Evolutionary conservation across 2,113 vertebrate genomes (phyloP), one percentile per base, ranked within the genome.

Genomic region (Coptodon rendalli): DNA sequence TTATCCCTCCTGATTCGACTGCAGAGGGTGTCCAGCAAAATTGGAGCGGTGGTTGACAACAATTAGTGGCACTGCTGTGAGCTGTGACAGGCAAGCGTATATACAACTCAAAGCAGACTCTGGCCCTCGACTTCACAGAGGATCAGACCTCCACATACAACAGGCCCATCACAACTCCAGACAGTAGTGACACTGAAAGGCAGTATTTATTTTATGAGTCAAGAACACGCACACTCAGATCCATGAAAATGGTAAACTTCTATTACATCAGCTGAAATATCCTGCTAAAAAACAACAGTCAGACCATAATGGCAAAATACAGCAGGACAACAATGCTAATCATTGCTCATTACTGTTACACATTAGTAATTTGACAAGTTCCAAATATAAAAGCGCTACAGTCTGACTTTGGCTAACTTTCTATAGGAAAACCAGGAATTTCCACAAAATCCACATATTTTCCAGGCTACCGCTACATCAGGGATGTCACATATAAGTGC

Each of bases 1-100:
- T 45, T 54, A 78, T 81, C 86, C 76, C 59, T 85, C 79, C 82
- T 86, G 81, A 85, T 86, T 82, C 63, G 73, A 86, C 85, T 86
- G 85, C 91, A 85, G 79, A 88, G 86, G 85, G 85, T 93, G 93
- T 89, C 94, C 88, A 73, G 87, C 87, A 86, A 89, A 91, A 94
- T 85, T 83, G 91, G 87, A 90, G 82, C 86, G 90, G 93, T 52
- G 81, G 93, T 95, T 96, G 95, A 96, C 95, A 95, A 96, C 95
- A 96, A 96, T 96, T 96, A 96, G 94, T 87, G 88, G 82, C 22
- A 86, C 79, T 45, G 86, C 91, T 86, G 87, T 92, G 88, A 93
- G 90, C 82, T 27, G 79, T 94, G 93, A 95, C 94, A 94, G 92
- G 89, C 91, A 92, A 92, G 63, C 83, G 85, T 68, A 80, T 56